Evolutionary conservation across 1,140 invertebrate genomes (phyloP).

Genomic region (Nymphalis io): DNA sequence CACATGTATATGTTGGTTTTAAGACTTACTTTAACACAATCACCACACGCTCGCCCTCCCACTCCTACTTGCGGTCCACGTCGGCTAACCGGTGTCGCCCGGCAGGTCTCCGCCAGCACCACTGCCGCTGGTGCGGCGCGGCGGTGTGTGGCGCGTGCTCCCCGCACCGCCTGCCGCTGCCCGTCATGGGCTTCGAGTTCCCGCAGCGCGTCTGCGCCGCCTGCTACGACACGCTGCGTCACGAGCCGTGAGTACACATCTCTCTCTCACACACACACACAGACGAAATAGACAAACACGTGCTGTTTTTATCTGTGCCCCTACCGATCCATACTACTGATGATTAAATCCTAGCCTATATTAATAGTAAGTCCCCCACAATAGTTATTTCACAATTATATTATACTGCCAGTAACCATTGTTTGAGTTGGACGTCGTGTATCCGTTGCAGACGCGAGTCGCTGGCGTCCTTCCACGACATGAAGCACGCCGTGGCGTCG

Average conservation of each 20-base stretch:
- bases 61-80: too few species aligned
- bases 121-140: slow-evolving; percentile 94
- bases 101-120: slow-evolving; percentile 89
- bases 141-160: slow-evolving; percentile 97
- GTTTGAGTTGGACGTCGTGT: too few species aligned
- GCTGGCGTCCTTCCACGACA: slow-evolving; percentile 96
- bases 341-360: too few species aligned
- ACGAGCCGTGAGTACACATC: slow-evolving; percentile 89
- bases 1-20: neutral
- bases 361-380: too few species aligned
- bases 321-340: too few species aligned
- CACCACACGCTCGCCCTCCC: too few species aligned
- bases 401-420: too few species aligned
- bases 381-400: too few species aligned
- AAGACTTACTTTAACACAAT: too few species aligned
- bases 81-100: slow-evolving; percentile 22
- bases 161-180: slow-evolving; percentile 92
- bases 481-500: slow-evolving; percentile 93
- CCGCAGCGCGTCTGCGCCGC: slow-evolving; percentile 97
- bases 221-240: slow-evolving; percentile 91
- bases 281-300: too few species aligned
- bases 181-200: slow-evolving; percentile 98
- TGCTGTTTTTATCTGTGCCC: too few species aligned
- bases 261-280: too few species aligned
- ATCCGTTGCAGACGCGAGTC: slow-evolving; percentile 88